Evolutionary conservation across 2,113 vertebrate species (phyloP).

Genomic region (Theristicus caerulescens): DNA sequence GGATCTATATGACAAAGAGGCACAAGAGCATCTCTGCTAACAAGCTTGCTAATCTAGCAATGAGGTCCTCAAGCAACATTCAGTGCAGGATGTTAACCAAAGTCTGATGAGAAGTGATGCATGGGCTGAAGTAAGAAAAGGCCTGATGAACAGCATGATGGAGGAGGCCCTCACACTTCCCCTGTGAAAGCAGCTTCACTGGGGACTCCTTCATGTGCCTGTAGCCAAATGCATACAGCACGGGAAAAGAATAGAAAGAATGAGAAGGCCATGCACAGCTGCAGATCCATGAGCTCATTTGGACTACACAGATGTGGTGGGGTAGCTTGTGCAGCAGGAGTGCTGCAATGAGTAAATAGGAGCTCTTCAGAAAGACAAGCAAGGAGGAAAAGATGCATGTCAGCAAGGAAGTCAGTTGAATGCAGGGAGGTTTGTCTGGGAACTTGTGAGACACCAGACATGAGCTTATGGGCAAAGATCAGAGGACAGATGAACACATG

Average conservation of each 20-base stretch:
- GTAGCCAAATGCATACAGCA: neutral
- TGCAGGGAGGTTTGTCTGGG: neutral
- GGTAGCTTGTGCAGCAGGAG: neutral
- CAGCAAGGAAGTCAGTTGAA: neutral
- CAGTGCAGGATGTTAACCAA: neutral
- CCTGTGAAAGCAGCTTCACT: neutral
- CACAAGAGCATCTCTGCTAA: neutral
- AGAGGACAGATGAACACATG: neutral
- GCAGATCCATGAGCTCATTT: neutral
- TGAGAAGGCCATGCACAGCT: neutral
- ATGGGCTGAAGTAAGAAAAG: neutral
- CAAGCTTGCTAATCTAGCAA: neutral
- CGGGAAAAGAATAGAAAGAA: neutral
- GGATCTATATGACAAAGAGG: neutral
- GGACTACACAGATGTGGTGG: neutral
- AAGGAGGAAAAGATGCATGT: neutral
- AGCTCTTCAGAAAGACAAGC: neutral
- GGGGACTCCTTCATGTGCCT: neutral
- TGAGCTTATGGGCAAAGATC: neutral
- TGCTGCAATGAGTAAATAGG: neutral
- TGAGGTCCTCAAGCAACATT: accelerated
- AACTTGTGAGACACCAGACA: neutral
- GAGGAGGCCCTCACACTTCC: neutral
- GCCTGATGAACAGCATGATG: too few species aligned
- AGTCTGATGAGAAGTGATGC: neutral